Percentiles rank a stretch among this genome's conserved stretches.
Evolutionary conservation across 2,888 invertebrate genomes (phyloP).

Genomic region (Amblyjoppa proteus): DNA sequence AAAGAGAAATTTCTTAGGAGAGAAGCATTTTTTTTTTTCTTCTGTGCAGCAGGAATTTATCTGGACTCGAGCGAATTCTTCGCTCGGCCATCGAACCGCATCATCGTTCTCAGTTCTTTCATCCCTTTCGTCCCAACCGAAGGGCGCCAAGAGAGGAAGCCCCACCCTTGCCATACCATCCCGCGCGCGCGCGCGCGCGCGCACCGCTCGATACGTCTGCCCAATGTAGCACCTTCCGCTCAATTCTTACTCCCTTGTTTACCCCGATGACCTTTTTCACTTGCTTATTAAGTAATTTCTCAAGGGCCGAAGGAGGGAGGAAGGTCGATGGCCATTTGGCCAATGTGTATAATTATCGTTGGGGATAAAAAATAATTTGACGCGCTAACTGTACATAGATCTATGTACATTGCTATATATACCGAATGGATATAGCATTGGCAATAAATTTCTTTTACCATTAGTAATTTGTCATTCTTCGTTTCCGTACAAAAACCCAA

Average conservation of each 20-base stretch:
- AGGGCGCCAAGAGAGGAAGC: slow-evolving; percentile 65
- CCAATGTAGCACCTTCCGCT: slow-evolving; percentile 63
- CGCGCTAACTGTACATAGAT: background rate
- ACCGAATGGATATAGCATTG: too few species aligned
- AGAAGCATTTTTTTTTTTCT: too few species aligned
- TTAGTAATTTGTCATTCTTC: too few species aligned
- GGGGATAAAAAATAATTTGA: background rate
- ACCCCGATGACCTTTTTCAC: slow-evolving; percentile 51
- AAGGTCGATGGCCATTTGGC: too few species aligned
- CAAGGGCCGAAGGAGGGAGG: background rate
- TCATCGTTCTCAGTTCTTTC: slow-evolving; percentile 22
- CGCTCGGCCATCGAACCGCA: slow-evolving; percentile 27
- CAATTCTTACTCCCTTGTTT: slow-evolving; percentile 63
- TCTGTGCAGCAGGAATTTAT: too few species aligned
- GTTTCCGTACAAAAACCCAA: too few species aligned
- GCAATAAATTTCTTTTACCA: too few species aligned
- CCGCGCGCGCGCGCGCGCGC: slow-evolving; percentile 64
- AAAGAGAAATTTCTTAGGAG: too few species aligned
- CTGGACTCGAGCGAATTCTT: background rate
- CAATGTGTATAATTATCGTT: too few species aligned
- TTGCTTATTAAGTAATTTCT: slow-evolving; percentile 45
- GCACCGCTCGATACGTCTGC: slow-evolving; percentile 83
- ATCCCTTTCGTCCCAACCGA: slow-evolving; percentile 62
- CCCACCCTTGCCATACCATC: slow-evolving; percentile 79
- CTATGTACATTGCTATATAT: too few species aligned